A percentile compares a stretch with the other conserved stretches of the same genome.
phyloP scores from a whole-genome alignment of 2,797 vertebrate genomes.

The Sebastes itinus region DNA sequence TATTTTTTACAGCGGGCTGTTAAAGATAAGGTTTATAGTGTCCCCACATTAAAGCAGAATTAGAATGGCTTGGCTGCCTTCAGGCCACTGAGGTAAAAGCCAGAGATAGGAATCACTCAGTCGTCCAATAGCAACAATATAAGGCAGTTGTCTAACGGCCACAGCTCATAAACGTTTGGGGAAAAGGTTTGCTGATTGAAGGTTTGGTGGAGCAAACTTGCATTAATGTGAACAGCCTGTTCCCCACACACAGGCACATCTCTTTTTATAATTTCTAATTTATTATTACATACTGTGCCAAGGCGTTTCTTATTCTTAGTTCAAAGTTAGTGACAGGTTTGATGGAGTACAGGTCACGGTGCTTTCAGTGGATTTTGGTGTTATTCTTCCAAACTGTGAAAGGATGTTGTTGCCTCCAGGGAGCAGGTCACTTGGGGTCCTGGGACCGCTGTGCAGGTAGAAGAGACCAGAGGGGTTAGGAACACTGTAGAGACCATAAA shows the following conservation, averaged over 20 bases:
- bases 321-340: slow-evolving; percentile 16
- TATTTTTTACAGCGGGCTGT: slow-evolving; percentile 67
- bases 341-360: slow-evolving; percentile 40
- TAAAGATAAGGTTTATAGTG: slow-evolving; percentile 77
- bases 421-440: slow-evolving; percentile 51
- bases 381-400: slow-evolving; percentile 33
- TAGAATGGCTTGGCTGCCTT: slow-evolving; percentile 50
- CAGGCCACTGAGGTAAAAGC: slow-evolving; percentile 35
- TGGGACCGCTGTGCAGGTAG: slow-evolving; percentile 35
- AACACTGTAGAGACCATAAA: slow-evolving; percentile 63
- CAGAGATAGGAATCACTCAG: slow-evolving; percentile 58
- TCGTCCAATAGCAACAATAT: slow-evolving; percentile 15
- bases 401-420: slow-evolving; percentile 41
- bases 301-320: background rate
- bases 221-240: background rate
- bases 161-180: slow-evolving; percentile 13
- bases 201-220: background rate
- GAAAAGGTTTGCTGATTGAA: slow-evolving; percentile 1
- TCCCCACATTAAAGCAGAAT: slow-evolving; percentile 57
- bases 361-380: slow-evolving; percentile 24
- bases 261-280: background rate
- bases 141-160: slow-evolving; percentile 20
- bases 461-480: slow-evolving; percentile 50
- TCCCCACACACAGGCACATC: background rate
- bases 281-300: background rate